These are phyloP conservation scores for Phorcus lineatus DNA, from an alignment of 2,888 invertebrate species.

Conservation along the genomic window DNA sequence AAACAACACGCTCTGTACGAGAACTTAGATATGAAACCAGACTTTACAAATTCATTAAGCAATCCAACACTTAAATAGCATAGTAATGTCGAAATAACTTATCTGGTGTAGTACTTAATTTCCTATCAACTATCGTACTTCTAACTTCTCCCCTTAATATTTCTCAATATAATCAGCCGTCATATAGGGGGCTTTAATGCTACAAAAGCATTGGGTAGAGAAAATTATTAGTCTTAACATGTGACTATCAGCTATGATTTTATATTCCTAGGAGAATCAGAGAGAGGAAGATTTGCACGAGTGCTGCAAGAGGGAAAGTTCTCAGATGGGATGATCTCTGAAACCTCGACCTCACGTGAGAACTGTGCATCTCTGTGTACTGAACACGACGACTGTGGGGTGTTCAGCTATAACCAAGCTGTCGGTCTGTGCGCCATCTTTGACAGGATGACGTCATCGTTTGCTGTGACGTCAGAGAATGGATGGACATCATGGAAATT, in stretches of 20 bases:
- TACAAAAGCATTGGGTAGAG: no score
- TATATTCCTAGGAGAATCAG: background rate
- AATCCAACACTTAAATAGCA: no score
- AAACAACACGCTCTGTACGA: no score
- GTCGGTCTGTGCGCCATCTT: background rate
- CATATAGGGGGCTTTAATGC: no score
- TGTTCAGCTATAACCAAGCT: background rate
- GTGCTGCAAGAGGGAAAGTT: background rate
- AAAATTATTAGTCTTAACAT: background rate
- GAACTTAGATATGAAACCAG: no score
- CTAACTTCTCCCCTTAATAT: no score
- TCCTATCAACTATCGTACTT: no score
- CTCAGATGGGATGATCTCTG: background rate
- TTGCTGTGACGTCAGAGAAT: background rate
- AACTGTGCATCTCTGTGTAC: background rate
- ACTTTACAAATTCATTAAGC: no score
- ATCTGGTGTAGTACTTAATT: no score
- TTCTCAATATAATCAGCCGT: no score
- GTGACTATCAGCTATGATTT: no score
- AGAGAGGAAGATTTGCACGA: background rate
- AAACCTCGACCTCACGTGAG: background rate
- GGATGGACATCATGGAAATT: background rate
- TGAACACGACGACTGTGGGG: background rate
- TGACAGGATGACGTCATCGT: constrained; percentile 4
- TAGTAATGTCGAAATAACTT: no score